Base-by-base conservation (phyloP, 2,888 invertebrate species). In the Oscheius sp. region DNA sequence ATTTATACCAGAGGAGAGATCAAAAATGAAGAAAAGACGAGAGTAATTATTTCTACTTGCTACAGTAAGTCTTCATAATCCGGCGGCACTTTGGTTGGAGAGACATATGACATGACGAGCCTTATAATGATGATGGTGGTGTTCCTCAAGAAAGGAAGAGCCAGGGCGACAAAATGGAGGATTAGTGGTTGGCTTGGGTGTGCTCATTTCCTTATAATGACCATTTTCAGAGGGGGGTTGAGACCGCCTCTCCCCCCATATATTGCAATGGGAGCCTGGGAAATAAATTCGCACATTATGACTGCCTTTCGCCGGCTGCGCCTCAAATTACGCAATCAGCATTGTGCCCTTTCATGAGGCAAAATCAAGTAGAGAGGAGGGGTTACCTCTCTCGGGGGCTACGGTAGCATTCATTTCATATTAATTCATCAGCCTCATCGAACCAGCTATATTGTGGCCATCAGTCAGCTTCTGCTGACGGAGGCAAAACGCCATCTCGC, bases 201-300 rank as follows among this genome's bases (percentile, higher is more conserved):
- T 45, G 42, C 61, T 61, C 61, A 61, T 61, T 61, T 61, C 61
- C 61, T 45, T 61, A 61, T 61, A 61, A 61, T 61, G 61, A 45
- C 42, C 61, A 61, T 61, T 61, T 61, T 61, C 61, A 42, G 25
- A 15, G 6, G 42, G 39, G 23, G n/a, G n/a, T n/a, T n/a, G n/a
- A n/a, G n/a, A n/a, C n/a, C n/a, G n/a, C n/a, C n/a, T n/a, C 50
- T 23, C 50, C 20, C 45, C 45, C 45, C 61, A 27, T 45, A 61
- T 61, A 57, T 57, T 61, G 61, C 25, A 45, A 61, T 61, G 42
- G 42, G 53, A 45, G 29, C 45, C 45, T 45, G 61, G 61, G 45
- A 61, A 61, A 61, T 61, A 45, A 45, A 61, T 61, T 61, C 61
- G 31, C 61, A 45, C 61, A 45, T 61, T 61, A 61, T 61, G 61